phyloP scores from a whole-genome alignment of 2,113 vertebrate species.

The Hassar affinis region DNA sequence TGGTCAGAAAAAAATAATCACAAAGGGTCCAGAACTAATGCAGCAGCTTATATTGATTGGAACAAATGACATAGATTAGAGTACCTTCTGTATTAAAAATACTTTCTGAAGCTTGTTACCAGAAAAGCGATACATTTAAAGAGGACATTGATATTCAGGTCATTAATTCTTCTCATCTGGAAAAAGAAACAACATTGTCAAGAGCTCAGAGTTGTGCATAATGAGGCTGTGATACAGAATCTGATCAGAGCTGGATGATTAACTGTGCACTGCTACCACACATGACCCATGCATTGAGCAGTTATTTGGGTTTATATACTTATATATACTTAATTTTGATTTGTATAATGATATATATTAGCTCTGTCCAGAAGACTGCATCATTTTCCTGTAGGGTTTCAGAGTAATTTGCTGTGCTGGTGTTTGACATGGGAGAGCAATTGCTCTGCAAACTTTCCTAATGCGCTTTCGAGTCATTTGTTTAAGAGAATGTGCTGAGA shows the following conservation, averaged over 20 bases:
- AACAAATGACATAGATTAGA: conserved; percentile 27
- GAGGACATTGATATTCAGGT: conserved; percentile 8
- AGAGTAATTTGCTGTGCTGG: neutral
- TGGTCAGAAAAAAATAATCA: conserved; percentile 1
- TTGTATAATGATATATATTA: neutral
- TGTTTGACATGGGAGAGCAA: conserved; percentile 26
- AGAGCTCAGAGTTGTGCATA: conserved; percentile 38
- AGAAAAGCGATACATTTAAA: conserved; percentile 6
- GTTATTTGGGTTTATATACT: neutral
- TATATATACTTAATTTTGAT: conserved; percentile 1
- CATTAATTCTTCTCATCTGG: conserved; percentile 16
- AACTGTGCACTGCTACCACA: neutral
- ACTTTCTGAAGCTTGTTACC: conserved; percentile 32
- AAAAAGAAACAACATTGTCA: conserved; percentile 38
- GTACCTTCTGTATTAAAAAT: conserved; percentile 16
- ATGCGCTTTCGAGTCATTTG: conserved; percentile 42
- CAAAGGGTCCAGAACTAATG: conserved; percentile 48
- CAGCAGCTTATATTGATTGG: conserved; percentile 12
- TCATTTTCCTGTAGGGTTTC: neutral
- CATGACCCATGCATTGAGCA: neutral
- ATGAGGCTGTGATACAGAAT: conserved; percentile 41
- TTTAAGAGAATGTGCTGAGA: conserved; percentile 35
- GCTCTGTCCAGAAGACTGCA: neutral
- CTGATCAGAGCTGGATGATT: conserved; percentile 10
- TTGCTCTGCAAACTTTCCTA: conserved; percentile 23